Evolutionary conservation across 2,797 vertebrate genomes (phyloP).

Genomic region (Pipistrellus nathusii): DNA sequence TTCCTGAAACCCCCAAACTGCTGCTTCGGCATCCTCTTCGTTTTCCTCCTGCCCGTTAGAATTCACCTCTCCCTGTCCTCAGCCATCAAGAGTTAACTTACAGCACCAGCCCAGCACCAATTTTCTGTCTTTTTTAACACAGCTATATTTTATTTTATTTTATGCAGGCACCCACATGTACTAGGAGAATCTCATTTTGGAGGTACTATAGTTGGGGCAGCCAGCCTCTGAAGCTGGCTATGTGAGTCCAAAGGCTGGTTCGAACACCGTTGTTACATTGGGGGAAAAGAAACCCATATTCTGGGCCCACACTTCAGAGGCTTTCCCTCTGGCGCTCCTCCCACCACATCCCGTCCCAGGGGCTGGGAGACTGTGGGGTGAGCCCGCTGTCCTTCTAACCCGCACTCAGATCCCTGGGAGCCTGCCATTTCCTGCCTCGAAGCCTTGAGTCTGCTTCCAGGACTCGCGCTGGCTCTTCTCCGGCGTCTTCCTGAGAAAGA

Average conservation of each 20-base stretch:
- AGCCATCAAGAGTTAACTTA: not conserved
- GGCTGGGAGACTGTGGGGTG: not conserved
- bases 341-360: fast-evolving
- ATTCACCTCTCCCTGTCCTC: not conserved
- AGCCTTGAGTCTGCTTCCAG: not conserved
- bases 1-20: not conserved
- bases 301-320: not conserved
- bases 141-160: not conserved
- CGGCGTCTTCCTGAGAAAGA: not conserved
- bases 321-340: not conserved
- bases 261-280: not conserved
- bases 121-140: not conserved
- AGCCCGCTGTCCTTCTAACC: not conserved
- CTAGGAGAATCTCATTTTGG: not conserved
- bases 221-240: not conserved
- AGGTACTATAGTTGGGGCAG: not conserved
- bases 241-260: not conserved
- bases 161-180: not conserved
- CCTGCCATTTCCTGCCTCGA: fast-evolving
- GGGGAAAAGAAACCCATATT: not conserved
- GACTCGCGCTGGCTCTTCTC: not conserved
- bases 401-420: not conserved
- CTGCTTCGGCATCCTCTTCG: too few relatives aligned
- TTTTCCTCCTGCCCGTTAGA: not conserved
- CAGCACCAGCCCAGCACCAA: not conserved